These are phyloP conservation scores for Chrysotoxum bicinctum DNA, from an alignment of 2,888 invertebrate species.

Conservation along the genomic window DNA sequence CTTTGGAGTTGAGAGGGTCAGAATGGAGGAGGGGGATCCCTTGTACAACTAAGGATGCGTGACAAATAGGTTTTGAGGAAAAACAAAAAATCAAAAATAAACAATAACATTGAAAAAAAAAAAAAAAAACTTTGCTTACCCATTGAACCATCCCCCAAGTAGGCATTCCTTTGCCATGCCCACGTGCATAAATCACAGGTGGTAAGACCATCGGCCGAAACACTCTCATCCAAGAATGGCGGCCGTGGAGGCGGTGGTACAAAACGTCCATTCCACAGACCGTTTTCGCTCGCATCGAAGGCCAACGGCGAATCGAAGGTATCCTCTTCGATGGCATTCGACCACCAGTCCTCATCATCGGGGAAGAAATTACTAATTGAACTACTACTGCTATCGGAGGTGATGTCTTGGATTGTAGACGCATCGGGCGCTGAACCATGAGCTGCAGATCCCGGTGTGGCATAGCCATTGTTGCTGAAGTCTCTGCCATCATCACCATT, in stretches of 20 bases:
- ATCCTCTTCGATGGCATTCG: slow-evolving; percentile 82
- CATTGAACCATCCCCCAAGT: slow-evolving; percentile 84
- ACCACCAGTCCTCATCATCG: slow-evolving; percentile 81
- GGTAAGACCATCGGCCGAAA: slow-evolving; percentile 86
- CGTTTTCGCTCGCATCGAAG: slow-evolving; percentile 81
- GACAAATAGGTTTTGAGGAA: slow-evolving; percentile 62
- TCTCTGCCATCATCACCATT: slow-evolving; percentile 55
- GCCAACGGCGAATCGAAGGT: slow-evolving; percentile 81
- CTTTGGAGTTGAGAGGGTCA: background rate
- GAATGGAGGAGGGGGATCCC: background rate
- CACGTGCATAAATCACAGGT: slow-evolving; percentile 89
- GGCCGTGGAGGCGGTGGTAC: slow-evolving; percentile 87
- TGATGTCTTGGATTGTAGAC: slow-evolving; percentile 69
- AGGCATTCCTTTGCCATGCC: slow-evolving; percentile 86
- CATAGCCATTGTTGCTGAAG: slow-evolving; percentile 56
- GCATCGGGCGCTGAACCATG: slow-evolving; percentile 63
- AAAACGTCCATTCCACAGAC: slow-evolving; percentile 83
- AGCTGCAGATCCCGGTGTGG: slow-evolving; percentile 63
- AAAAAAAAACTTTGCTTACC: slow-evolving; percentile 81
- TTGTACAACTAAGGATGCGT: slow-evolving; percentile 64
- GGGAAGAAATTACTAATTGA: slow-evolving; percentile 76
- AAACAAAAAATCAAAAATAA: slow-evolving; percentile 10
- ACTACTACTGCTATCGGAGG: slow-evolving; percentile 72
- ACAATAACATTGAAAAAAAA: slow-evolving; percentile 6
- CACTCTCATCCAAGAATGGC: slow-evolving; percentile 85